Evolutionary conservation across 2,113 vertebrate species (phyloP), one percentile per base, ranked within the genome.

Genomic region (Chiloscyllium plagiosum): DNA sequence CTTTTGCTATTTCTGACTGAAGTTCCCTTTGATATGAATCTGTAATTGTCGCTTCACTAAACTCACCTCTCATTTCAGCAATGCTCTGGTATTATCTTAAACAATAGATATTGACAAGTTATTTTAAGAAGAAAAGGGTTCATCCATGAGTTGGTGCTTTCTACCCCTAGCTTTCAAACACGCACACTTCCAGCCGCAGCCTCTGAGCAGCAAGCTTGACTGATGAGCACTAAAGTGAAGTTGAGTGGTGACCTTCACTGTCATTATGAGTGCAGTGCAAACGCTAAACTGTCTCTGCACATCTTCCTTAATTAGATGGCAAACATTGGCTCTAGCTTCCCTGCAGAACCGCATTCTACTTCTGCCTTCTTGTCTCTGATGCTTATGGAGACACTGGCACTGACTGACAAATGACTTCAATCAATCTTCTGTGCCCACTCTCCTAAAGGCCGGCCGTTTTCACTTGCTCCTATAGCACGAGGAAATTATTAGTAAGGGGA

Each of bases 251-350:
- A 92, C 56, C 56, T 65, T 65, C 17, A 66, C 56, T 92, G 56
- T 19, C 89, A 33, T 10, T 33, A 37, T 33, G 56, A 20, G 19
- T 66, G 52, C 52, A 90, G 87, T 33, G 29, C 52, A 61, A 90
- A 61, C 61, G 56, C 89, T 92, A 65, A 33, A n/a, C 89, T 92
- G 61, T 92, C 56, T 92, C 89, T 92, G 17, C 89, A 66, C 89
- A 66, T 92, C 89, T 92, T 92, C 61, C 26, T 52, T 89, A 52
- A 89, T 56, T 26, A 89, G 33, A 92, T 37, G 89, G 78, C 78
- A 83, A 17, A 66, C 89, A 19, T 92, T 65, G 19, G 89, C 19
- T 17, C 29, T 92, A 66, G 61, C 61, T 61, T 92, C 56, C 61
- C 89, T n/a, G 33, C 89, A n/a, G 52, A 92, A 65, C 33, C 89